Percentiles rank a stretch among this genome's conserved stretches.
phyloP scores from a whole-genome alignment of 2,797 vertebrate species.

The Enteromius mattozi region DNA sequence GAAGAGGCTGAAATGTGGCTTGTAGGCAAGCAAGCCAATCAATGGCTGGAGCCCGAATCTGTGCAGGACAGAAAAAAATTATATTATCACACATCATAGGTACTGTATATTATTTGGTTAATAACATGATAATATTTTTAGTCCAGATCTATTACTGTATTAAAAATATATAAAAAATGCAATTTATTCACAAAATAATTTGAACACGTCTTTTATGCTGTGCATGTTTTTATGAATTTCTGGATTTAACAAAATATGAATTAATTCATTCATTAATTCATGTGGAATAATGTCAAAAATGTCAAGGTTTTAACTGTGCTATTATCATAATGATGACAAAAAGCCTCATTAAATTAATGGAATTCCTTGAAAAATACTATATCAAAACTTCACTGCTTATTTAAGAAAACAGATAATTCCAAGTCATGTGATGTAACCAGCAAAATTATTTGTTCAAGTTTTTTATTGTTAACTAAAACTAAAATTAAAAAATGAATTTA shows the following conservation, averaged over 20 bases:
- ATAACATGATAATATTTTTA: neutral
- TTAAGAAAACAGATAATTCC: too few relatives aligned
- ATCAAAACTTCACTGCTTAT: too few relatives aligned
- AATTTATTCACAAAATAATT: neutral
- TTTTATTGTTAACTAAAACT: neutral
- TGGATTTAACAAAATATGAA: neutral
- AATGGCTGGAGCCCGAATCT: slow-evolving; percentile 85
- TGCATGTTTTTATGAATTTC: neutral
- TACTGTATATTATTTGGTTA: neutral
- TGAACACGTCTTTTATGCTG: neutral
- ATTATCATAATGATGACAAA: neutral
- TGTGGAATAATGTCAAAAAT: neutral
- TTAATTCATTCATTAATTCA: neutral
- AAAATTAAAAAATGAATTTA: neutral
- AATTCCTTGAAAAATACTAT: neutral
- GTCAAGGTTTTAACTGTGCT: neutral
- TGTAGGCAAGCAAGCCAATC: slow-evolving; percentile 88
- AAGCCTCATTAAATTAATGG: neutral
- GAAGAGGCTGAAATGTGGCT: slow-evolving; percentile 80
- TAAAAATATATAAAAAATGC: neutral
- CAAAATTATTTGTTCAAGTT: neutral
- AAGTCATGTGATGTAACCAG: neutral
- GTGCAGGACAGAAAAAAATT: slow-evolving; percentile 47
- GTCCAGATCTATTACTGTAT: neutral
- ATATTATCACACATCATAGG: neutral